phyloP scores from a whole-genome alignment of 2,113 vertebrate genomes.

The Carollia perspicillata region DNA sequence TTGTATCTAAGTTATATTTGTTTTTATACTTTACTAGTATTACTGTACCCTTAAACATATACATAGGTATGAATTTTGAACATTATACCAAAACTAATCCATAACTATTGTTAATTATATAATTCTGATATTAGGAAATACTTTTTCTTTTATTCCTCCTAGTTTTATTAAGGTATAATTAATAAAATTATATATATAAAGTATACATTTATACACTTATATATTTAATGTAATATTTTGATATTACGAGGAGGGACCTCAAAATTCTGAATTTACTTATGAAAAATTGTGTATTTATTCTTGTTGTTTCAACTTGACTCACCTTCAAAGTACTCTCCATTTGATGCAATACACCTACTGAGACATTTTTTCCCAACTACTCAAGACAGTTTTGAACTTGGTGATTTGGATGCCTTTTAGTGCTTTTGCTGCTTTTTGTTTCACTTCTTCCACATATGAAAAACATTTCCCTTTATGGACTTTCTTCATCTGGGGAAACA shows the following conservation, averaged over 20 bases:
- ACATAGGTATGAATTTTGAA: neutral
- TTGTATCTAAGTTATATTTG: neutral
- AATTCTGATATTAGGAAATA: neutral
- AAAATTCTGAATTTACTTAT: too few relatives aligned
- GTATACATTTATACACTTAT: neutral
- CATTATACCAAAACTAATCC: neutral
- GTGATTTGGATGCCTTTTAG: too few relatives aligned
- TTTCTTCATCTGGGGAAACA: too few relatives aligned
- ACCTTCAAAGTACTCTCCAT: too few relatives aligned
- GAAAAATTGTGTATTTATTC: too few relatives aligned
- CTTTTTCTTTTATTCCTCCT: neutral
- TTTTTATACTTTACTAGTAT: neutral
- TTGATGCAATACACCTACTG: too few relatives aligned
- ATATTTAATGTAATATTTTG: neutral
- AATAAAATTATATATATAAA: neutral
- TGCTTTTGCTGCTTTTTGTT: too few relatives aligned
- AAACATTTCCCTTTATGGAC: too few relatives aligned
- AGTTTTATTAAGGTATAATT: neutral
- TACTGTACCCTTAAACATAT: neutral
- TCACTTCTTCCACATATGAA: too few relatives aligned
- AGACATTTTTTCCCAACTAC: too few relatives aligned
- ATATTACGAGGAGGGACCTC: neutral
- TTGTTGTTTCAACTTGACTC: too few relatives aligned
- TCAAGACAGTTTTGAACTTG: too few relatives aligned
- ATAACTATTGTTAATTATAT: neutral